Base-by-base conservation (phyloP, 2,888 invertebrate species). In the Drosophila gaucha region DNA sequence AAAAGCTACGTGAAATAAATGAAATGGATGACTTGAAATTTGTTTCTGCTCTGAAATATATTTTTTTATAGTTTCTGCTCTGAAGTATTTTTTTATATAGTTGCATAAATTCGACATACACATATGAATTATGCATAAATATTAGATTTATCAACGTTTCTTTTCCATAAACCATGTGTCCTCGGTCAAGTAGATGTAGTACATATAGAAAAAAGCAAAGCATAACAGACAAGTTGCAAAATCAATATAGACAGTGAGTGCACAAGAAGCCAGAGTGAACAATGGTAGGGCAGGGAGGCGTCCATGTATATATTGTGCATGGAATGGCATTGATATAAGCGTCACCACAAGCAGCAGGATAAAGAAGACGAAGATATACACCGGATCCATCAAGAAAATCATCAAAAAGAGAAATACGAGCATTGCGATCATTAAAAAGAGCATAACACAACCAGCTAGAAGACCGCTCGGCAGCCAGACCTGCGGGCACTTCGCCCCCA, bases 401-500 rank as follows among this genome's bases (percentile, higher is more conserved):
- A 31, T 18, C 8, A 76, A 20, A 6, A 79, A 16, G n/a, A 55
- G 6, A 12, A 73, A 39, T 3, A 59, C 46, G 0, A 73, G 0
- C 28, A 69, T 26, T 14, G 41, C 18, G 16, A 44, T 1, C 6
- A n/a, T 1, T 18, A 44, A 1, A 6, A 44, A 3, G 28, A 28
- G 18, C 28, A 6, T 16, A 1, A 62, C 0, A 6, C 33, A 55
- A 22, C 26, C 62, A 6, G 41, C 18, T 9, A 31, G 9, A 0
- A 76, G 0, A 1, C 49, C 4, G 6, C 55, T 46, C 20, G 76
- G 77, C 10, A 76, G 38, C 12, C 36, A 0, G 0, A 8, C 0
- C 3, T 1, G 18, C 0, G 77, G 74, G 5, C 59, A 56, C 4
- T 14, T 6, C 6, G 74, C 74, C 2, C 77, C 77, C 6, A 14